Percentiles rank a stretch among this genome's conserved stretches.
Evolutionary conservation across 2,113 vertebrate species (phyloP).

Genomic region (Poeciliopsis turrubarensis): DNA sequence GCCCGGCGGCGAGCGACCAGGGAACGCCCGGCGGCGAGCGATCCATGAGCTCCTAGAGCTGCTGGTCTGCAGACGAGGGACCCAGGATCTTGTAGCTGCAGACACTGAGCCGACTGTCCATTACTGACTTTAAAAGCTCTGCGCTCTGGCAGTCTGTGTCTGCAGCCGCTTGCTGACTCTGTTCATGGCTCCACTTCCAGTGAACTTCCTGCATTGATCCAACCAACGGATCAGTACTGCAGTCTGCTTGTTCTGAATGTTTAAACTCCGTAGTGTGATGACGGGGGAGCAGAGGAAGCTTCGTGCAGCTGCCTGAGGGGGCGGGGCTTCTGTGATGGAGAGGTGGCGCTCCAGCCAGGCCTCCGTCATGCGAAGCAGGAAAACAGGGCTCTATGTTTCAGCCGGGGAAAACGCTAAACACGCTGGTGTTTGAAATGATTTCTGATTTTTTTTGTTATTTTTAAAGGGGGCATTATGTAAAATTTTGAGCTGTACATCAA

Average conservation of each 20-base stretch:
- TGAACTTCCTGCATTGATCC: background rate
- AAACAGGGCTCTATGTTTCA: background rate
- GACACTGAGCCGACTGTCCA: background rate
- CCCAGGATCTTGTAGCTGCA: too few relatives aligned
- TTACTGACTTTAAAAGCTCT: background rate
- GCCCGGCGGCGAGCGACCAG: too few relatives aligned
- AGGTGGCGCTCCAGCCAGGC: background rate
- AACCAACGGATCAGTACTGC: background rate
- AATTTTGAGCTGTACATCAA: too few relatives aligned
- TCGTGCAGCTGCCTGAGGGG: too few relatives aligned
- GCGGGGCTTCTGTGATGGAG: too few relatives aligned
- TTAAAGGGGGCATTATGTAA: too few relatives aligned
- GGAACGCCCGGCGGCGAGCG: too few relatives aligned
- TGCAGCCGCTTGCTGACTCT: background rate
- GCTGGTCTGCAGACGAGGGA: too few relatives aligned
- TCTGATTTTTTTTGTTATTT: background rate
- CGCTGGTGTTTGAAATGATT: background rate
- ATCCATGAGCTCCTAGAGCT: too few relatives aligned
- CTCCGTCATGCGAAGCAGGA: background rate
- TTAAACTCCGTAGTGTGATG: background rate
- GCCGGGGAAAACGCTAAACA: background rate
- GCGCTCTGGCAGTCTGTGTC: background rate
- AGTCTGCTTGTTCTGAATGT: background rate
- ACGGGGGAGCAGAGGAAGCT: too few relatives aligned
- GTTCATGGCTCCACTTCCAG: conserved; percentile 39